phyloP scores from a whole-genome alignment of 2,888 invertebrate genomes.

The Eristalis tenax region DNA sequence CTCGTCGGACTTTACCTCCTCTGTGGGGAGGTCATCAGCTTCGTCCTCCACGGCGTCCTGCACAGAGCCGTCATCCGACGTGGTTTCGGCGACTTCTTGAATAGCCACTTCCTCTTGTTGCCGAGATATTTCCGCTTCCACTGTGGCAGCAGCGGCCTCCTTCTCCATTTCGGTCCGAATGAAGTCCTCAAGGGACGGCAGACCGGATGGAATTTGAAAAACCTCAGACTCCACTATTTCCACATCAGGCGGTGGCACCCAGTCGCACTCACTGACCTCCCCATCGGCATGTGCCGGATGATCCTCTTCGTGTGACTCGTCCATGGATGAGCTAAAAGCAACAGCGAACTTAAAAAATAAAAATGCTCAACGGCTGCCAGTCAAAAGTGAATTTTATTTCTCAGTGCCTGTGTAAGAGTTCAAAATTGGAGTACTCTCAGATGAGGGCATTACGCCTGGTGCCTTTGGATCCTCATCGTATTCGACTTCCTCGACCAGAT shows the following conservation, averaged over 20 bases:
- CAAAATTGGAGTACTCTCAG: not conserved
- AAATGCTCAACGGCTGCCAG: not conserved
- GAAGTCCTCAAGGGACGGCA: conserved; percentile 26
- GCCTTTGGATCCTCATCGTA: not conserved
- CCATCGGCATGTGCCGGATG: not conserved
- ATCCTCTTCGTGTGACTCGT: not conserved
- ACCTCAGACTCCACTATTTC: conserved; percentile 32
- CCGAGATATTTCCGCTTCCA: not conserved
- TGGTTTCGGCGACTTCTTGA: not conserved
- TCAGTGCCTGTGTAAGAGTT: not conserved
- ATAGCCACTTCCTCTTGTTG: not conserved
- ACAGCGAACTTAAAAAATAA: not conserved
- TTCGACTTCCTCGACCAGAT: not conserved
- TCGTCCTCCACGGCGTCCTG: not conserved
- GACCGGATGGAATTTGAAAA: conserved; percentile 21
- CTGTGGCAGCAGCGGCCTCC: conserved; percentile 16
- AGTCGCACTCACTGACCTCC: conserved; percentile 25
- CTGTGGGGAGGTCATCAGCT: not conserved
- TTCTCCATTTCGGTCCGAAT: conserved; percentile 16
- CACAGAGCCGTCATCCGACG: not conserved
- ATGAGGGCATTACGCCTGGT: not conserved
- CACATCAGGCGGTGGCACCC: conserved; percentile 22
- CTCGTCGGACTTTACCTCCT: not conserved
- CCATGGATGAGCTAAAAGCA: not conserved
- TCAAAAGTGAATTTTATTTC: conserved; percentile 1